Percentiles rank a stretch among this genome's conserved stretches.
phyloP scores from a whole-genome alignment of 2,888 invertebrate species.

The Leptarthrus brevirostris region DNA sequence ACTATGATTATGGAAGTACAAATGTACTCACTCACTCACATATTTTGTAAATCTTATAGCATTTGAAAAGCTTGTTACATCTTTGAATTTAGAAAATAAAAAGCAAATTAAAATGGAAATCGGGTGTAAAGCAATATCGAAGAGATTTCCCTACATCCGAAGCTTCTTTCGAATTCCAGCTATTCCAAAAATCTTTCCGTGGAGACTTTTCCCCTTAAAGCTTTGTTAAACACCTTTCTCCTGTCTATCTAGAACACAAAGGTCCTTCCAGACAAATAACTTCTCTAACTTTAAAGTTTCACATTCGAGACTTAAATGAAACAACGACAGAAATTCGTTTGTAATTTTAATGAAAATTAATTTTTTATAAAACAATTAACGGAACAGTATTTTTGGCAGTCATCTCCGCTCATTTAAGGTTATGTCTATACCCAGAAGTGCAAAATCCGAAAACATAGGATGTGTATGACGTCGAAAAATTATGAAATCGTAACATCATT shows the following conservation, averaged over 20 bases:
- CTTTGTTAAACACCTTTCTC: not conserved
- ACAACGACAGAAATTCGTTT: constrained; percentile 8
- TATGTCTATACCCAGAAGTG: too few species aligned
- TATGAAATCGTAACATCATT: not conserved
- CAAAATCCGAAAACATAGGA: too few species aligned
- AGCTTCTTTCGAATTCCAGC: not conserved
- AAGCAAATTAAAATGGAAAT: too few species aligned
- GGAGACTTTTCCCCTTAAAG: constrained; percentile 19
- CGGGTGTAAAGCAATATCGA: too few species aligned
- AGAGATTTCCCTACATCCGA: too few species aligned
- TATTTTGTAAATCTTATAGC: too few species aligned
- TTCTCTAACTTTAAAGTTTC: not conserved
- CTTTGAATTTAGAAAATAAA: too few species aligned
- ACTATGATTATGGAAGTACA: too few species aligned
- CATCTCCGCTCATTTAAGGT: not conserved
- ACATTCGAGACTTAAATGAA: not conserved
- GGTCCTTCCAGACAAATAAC: not conserved
- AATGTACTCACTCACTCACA: too few species aligned
- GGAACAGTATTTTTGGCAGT: constrained; percentile 13
- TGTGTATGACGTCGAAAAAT: not conserved
- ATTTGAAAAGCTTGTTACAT: too few species aligned
- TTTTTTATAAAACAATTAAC: constrained; percentile 46
- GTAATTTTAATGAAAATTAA: constrained; percentile 46
- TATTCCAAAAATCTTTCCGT: not conserved
- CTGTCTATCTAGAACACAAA: not conserved